phyloP scores from a whole-genome alignment of 1,140 invertebrate species.

The Listronotus oregonensis region DNA sequence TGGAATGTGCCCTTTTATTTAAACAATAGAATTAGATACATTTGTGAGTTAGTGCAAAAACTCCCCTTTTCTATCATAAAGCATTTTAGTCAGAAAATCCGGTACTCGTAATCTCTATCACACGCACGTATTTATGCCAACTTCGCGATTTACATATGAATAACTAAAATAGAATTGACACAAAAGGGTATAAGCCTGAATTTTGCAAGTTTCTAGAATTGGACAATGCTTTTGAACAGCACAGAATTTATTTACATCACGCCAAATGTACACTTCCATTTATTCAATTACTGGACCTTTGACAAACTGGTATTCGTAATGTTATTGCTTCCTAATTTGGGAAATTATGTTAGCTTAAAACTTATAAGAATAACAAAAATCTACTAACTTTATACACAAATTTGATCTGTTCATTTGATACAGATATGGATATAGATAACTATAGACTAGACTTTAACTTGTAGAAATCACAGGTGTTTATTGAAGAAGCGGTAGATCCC shows the following conservation, averaged over 20 bases:
- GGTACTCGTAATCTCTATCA: constrained; percentile 29
- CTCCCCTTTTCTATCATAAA: constrained; percentile 14
- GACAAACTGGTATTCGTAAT: constrained; percentile 1
- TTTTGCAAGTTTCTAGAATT: constrained; percentile 11
- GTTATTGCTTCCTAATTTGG: no score
- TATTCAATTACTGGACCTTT: constrained; percentile 22
- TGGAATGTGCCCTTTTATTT: no score
- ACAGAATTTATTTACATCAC: constrained; percentile 6
- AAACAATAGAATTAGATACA: no score
- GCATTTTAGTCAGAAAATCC: constrained; percentile 24
- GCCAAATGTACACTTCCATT: constrained; percentile 6
- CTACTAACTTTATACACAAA: no score
- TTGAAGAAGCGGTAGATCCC: no score
- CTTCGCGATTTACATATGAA: constrained; percentile 32
- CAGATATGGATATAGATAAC: no score
- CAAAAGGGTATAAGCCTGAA: constrained; percentile 29
- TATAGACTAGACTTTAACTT: no score
- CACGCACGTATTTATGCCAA: constrained; percentile 31
- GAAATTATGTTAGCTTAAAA: no score
- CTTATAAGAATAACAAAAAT: no score
- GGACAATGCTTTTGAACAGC: constrained; percentile 16
- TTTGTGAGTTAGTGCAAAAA: constrained; percentile 15
- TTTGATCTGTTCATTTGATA: no score
- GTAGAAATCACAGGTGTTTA: no score
- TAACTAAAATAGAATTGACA: constrained; percentile 33